Evolutionary conservation across 2,888 invertebrate species (phyloP).

Genomic region (Dichetophora obliterata): DNA sequence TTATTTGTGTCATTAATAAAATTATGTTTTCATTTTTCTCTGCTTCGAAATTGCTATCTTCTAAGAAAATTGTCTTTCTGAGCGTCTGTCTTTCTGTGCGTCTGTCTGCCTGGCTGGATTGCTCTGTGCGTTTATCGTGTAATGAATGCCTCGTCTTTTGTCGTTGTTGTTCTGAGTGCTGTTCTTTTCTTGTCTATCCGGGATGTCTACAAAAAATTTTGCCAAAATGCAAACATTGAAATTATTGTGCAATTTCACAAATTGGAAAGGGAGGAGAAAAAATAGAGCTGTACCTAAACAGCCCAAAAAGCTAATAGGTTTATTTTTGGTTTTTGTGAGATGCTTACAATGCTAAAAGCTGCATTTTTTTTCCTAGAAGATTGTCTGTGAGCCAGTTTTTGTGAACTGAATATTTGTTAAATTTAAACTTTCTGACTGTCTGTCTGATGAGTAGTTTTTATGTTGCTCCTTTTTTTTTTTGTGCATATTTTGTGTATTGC

Average conservation of each 20-base stretch:
- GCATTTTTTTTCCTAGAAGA: not conserved
- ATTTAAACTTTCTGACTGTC: not conserved
- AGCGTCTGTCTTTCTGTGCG: not conserved
- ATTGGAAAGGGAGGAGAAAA: not conserved
- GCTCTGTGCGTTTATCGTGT: not conserved
- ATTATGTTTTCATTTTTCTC: conserved; percentile 15
- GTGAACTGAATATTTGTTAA: not conserved
- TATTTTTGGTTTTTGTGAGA: not conserved
- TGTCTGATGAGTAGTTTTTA: no score
- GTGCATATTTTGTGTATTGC: no score
- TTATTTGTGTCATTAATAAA: conserved; percentile 15
- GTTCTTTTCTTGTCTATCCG: not conserved
- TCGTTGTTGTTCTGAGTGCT: not conserved
- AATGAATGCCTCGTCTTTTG: no score
- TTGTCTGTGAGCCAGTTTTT: not conserved
- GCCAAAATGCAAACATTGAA: not conserved
- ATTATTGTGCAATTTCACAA: not conserved
- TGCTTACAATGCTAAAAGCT: not conserved
- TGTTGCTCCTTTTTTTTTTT: no score
- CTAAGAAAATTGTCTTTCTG: not conserved
- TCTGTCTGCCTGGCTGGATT: no score
- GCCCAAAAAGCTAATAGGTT: not conserved
- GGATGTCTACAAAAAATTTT: not conserved
- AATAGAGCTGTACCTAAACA: not conserved
- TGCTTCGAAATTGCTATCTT: not conserved